These are phyloP conservation scores for Pseudorectes ferrugineus DNA, from an alignment of 2,113 vertebrate genomes.

Conservation along the genomic window DNA sequence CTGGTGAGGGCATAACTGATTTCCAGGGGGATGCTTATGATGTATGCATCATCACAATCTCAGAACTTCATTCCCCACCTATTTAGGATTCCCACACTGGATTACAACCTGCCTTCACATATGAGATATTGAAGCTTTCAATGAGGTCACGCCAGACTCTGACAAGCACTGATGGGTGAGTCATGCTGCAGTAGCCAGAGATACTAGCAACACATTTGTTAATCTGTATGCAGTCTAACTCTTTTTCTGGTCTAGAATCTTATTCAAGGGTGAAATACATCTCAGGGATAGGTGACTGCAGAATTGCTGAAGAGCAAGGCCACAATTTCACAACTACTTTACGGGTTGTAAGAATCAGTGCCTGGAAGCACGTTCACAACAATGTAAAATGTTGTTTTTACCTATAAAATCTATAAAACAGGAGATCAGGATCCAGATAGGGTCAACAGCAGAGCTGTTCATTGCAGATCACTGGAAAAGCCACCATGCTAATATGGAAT, in stretches of 20 bases:
- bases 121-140: constrained; percentile 60
- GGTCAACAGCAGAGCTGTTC: neutral
- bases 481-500: neutral
- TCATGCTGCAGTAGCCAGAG: constrained; percentile 76
- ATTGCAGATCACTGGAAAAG: neutral
- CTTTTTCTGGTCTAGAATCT: constrained; percentile 63
- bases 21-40: neutral
- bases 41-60: neutral
- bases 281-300: constrained; percentile 31
- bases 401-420: neutral
- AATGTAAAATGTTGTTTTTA: neutral
- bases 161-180: constrained; percentile 73
- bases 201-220: constrained; percentile 69
- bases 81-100: constrained; percentile 30
- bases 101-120: constrained; percentile 29
- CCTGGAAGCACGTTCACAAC: neutral
- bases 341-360: neutral
- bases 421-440: neutral
- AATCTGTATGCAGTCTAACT: constrained; percentile 72
- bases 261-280: constrained; percentile 60
- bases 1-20: neutral
- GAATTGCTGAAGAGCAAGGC: neutral
- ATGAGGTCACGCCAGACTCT: constrained; percentile 69
- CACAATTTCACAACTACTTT: neutral
- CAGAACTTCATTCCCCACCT: neutral